phyloP scores from a whole-genome alignment of 2,888 invertebrate genomes.

The Cylindroiulus punctatus region DNA sequence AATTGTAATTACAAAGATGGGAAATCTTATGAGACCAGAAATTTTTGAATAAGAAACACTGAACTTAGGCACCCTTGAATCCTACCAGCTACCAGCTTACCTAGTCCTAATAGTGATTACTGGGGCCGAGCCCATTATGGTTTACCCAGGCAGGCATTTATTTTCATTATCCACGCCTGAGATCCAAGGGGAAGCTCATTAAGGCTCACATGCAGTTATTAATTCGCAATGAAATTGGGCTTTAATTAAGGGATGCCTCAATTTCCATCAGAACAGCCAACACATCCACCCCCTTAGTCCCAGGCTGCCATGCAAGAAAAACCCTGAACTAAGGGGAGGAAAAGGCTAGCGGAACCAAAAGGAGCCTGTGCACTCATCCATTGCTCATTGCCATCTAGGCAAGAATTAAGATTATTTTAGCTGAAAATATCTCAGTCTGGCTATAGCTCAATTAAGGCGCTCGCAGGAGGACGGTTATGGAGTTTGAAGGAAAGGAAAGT shows the following conservation, averaged over 20 bases:
- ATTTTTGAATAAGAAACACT: background rate
- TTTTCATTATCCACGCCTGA: background rate
- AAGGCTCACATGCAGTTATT: slow-evolving; percentile 8
- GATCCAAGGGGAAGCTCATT: slow-evolving; percentile 30
- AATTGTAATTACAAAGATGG: no score
- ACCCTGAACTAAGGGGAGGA: background rate
- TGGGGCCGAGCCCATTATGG: slow-evolving; percentile 1
- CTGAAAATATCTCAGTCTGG: background rate
- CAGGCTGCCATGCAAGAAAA: background rate
- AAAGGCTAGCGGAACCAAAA: slow-evolving; percentile 31
- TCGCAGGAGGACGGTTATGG: no score
- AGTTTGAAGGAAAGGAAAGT: no score
- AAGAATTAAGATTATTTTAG: slow-evolving; percentile 29
- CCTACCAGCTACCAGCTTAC: background rate
- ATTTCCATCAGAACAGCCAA: slow-evolving; percentile 1
- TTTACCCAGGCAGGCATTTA: background rate
- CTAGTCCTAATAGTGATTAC: background rate
- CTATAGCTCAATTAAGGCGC: slow-evolving; percentile 13
- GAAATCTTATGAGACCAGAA: no score
- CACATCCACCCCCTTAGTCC: background rate
- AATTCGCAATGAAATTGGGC: slow-evolving; percentile 38
- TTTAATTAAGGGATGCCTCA: slow-evolving; percentile 27
- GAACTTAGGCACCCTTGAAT: background rate
- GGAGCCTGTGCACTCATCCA: background rate
- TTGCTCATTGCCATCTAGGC: slow-evolving; percentile 34